These are phyloP conservation scores for Machimus atricapillus DNA, from an alignment of 2,888 invertebrate genomes.

Conservation along the genomic window DNA sequence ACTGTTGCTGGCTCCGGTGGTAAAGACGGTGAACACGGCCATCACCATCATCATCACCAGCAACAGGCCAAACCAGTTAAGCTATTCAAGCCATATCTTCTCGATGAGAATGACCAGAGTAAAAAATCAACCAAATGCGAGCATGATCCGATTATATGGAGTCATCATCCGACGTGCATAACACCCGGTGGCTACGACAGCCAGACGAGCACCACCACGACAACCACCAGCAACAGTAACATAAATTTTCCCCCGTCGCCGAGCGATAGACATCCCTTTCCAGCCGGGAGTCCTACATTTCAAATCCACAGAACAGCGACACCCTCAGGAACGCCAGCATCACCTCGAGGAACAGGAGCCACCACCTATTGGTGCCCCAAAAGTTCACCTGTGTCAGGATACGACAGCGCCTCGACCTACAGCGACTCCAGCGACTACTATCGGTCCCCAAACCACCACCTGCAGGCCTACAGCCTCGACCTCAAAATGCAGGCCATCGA, in stretches of 20 bases:
- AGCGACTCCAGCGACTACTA: conserved; percentile 55
- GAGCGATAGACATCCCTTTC: conserved; percentile 53
- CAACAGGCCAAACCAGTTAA: conserved; percentile 71
- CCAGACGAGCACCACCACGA: conserved; percentile 44
- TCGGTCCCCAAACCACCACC: conserved; percentile 21
- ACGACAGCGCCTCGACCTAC: conserved; percentile 62
- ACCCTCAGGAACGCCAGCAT: conserved; percentile 37
- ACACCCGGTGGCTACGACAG: conserved; percentile 49
- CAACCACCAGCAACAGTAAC: conserved; percentile 1
- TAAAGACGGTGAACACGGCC: not conserved
- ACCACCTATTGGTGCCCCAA: conserved; percentile 61
- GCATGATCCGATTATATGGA: conserved; percentile 58
- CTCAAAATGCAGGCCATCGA: conserved; percentile 66
- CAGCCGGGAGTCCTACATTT: conserved; percentile 56
- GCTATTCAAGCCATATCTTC: conserved; percentile 78
- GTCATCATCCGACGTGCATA: conserved; percentile 54
- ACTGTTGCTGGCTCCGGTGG: not conserved
- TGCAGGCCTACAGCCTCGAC: conserved; percentile 62
- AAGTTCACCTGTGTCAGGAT: conserved; percentile 61
- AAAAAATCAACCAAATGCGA: conserved; percentile 42
- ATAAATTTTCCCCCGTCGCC: conserved; percentile 53
- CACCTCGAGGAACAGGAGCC: conserved; percentile 18
- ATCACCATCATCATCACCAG: not conserved
- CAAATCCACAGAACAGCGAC: conserved; percentile 46
- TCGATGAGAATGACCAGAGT: conserved; percentile 68